Conservation (phyloP, 92 coral and sea anemone species). For the Bergia puertoricense region DNA sequence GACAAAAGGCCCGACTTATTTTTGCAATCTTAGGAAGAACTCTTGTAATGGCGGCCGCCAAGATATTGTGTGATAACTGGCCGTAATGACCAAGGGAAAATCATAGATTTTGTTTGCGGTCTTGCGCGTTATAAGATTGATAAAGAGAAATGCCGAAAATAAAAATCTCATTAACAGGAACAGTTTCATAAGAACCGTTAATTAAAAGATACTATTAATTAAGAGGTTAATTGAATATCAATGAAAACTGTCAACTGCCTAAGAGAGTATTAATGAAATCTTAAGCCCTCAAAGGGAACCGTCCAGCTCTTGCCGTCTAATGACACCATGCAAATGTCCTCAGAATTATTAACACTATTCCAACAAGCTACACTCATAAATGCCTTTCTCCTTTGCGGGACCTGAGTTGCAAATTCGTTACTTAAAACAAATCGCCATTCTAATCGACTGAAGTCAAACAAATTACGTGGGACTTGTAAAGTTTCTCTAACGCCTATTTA, state of each 20-base stretch:
- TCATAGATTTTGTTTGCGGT: slow-evolving; percentile 45
- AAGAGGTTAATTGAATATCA: slow-evolving; percentile 92
- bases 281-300: slow-evolving; percentile 60
- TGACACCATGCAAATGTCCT: slow-evolving; percentile 42
- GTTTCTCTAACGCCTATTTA: slow-evolving; percentile 11
- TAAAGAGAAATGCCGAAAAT: slow-evolving; percentile 44
- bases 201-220: slow-evolving; percentile 96
- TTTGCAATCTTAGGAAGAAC: background rate
- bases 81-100: slow-evolving; percentile 18
- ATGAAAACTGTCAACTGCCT: slow-evolving; percentile 86
- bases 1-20: background rate
- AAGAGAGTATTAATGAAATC: slow-evolving; percentile 63
- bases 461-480: slow-evolving; percentile 23
- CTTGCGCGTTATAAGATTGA: slow-evolving; percentile 42
- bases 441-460: slow-evolving; percentile 26
- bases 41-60: slow-evolving; percentile 8
- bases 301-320: slow-evolving; percentile 35
- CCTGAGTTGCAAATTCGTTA: slow-evolving; percentile 31
- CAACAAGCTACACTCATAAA: background rate
- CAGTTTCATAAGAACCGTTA: slow-evolving; percentile 56
- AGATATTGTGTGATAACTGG: slow-evolving; percentile 42
- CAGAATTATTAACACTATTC: slow-evolving; percentile 24
- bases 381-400: slow-evolving; percentile 23
- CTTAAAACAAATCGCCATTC: slow-evolving; percentile 20
- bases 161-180: slow-evolving; percentile 44